Percentiles rank a stretch among this genome's conserved stretches.
These are phyloP conservation scores for Catocala fraxini DNA, from an alignment of 2,888 invertebrate species.

Conservation along the genomic window DNA sequence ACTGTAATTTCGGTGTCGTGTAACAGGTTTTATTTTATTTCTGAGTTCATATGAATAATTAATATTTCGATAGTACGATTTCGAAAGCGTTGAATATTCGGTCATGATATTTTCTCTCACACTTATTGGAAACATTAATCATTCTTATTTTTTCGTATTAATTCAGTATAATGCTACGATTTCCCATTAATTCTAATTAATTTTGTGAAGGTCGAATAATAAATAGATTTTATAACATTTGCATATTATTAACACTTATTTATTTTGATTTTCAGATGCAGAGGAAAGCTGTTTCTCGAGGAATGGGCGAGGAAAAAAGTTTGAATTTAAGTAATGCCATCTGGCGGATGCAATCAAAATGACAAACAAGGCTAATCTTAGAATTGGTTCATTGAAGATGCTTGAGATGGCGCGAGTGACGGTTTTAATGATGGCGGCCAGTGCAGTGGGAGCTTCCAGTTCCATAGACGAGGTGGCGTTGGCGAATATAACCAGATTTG, in stretches of 20 bases:
- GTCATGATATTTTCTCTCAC: constrained; percentile 55
- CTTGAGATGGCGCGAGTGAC: constrained; percentile 72
- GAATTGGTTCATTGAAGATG: constrained; percentile 37
- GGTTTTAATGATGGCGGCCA: constrained; percentile 55
- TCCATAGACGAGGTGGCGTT: constrained; percentile 74
- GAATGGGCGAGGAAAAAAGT: constrained; percentile 44
- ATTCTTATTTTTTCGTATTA: constrained; percentile 29
- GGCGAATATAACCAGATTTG: constrained; percentile 87
- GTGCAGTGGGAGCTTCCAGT: constrained; percentile 52
- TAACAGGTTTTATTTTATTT: constrained; percentile 55
- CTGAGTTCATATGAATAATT: constrained; percentile 59
- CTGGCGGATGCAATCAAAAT: constrained; percentile 55
- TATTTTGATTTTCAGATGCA: constrained; percentile 54
- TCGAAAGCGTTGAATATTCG: constrained; percentile 57
- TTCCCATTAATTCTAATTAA: background rate
- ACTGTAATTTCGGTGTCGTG: constrained; percentile 48
- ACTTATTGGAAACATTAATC: constrained; percentile 35
- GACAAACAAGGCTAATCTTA: constrained; percentile 43
- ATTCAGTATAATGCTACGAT: constrained; percentile 11
- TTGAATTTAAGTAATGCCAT: constrained; percentile 47
- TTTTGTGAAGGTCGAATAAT: constrained; percentile 20
- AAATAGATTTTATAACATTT: background rate
- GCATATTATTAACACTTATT: background rate
- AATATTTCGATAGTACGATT: constrained; percentile 51
- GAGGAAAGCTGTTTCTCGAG: constrained; percentile 36